A percentile compares a stretch with the other conserved stretches of the same genome.
phyloP scores from a whole-genome alignment of 2,888 invertebrate species.

The Parascotia fuliginaria region DNA sequence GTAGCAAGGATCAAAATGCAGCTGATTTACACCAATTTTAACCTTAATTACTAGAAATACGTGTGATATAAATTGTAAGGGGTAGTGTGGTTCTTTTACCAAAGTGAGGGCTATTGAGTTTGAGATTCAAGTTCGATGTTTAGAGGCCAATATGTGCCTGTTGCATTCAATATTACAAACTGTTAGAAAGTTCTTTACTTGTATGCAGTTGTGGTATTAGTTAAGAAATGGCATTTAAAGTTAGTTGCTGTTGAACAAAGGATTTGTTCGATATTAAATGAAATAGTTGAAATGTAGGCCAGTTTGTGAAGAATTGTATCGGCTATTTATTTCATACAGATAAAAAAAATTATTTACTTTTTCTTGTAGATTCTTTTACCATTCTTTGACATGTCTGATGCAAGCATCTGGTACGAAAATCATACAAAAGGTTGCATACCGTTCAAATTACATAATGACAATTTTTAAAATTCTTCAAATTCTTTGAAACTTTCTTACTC shows the following conservation, averaged over 20 bases:
- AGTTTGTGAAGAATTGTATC: too few relatives aligned
- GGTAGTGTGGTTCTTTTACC: constrained; percentile 12
- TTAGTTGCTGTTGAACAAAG: not conserved
- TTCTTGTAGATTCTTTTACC: too few relatives aligned
- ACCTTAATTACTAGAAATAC: not conserved
- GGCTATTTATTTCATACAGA: too few relatives aligned
- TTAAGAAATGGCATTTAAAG: not conserved
- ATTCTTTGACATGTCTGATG: too few relatives aligned
- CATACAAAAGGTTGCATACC: too few relatives aligned
- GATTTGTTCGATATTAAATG: constrained; percentile 10
- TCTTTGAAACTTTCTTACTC: too few relatives aligned
- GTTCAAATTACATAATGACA: too few relatives aligned
- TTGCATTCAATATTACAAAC: not conserved
- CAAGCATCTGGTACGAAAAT: too few relatives aligned
- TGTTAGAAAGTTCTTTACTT: not conserved
- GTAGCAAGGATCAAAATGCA: not conserved
- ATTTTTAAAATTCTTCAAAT: too few relatives aligned
- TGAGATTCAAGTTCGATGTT: constrained; percentile 21
- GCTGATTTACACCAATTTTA: not conserved
- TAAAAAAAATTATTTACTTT: too few relatives aligned
- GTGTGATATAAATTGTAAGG: not conserved
- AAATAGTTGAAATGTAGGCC: constrained; percentile 3
- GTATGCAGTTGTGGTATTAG: not conserved
- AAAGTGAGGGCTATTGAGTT: constrained; percentile 39
- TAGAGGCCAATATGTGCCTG: constrained; percentile 3